phyloP scores from a whole-genome alignment of 2,113 vertebrate species.

The Erinaceus europaeus region DNA sequence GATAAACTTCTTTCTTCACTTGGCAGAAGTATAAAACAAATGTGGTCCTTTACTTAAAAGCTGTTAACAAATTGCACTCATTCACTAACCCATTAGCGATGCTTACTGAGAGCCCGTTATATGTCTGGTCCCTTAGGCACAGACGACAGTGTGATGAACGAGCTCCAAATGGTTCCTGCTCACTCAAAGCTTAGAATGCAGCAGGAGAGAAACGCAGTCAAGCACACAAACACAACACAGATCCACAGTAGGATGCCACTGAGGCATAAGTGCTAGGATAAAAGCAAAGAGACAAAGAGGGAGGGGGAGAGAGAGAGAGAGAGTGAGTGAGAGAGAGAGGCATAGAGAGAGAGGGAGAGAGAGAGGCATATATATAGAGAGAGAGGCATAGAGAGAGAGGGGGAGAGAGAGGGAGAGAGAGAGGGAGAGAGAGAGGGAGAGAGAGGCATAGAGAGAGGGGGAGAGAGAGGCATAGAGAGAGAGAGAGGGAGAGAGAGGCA shows the following conservation, averaged over 20 bases:
- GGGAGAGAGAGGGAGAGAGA: too few species aligned
- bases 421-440: too few species aligned
- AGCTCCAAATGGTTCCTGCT: neutral
- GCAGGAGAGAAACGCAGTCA: neutral
- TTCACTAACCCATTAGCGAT: neutral
- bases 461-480: too few species aligned
- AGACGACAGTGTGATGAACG: neutral
- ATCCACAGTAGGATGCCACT: neutral
- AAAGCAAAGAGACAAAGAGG: too few species aligned
- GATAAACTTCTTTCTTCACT: neutral
- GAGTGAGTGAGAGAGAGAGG: too few species aligned
- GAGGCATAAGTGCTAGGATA: neutral
- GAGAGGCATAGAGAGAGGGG: rapidly evolving
- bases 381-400: too few species aligned
- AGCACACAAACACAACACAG: neutral
- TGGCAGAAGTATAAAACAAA: neutral
- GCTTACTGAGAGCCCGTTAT: neutral
- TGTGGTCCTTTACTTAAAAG: neutral
- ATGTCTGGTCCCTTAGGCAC: neutral
- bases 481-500: too few species aligned
- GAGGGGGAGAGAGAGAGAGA: too few species aligned
- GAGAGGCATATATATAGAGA: too few species aligned
- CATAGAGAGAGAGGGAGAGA: too few species aligned
- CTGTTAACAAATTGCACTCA: neutral
- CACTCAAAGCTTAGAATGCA: neutral